A percentile compares a stretch with the other conserved stretches of the same genome.
These are phyloP conservation scores for Chouioia cunea DNA, from an alignment of 2,888 invertebrate species.

Conservation along the genomic window DNA sequence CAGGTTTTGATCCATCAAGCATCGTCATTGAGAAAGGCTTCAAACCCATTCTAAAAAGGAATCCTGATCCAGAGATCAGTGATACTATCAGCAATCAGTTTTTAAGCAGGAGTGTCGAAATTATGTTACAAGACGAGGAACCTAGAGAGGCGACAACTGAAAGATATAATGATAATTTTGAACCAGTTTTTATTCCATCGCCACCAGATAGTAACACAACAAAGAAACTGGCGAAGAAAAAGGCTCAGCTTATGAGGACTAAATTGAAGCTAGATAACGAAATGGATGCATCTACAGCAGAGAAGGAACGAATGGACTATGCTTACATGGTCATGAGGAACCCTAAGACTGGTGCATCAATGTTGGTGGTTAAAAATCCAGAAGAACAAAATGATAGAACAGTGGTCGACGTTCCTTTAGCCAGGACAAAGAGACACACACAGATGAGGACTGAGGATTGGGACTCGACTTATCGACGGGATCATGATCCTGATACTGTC, in stretches of 20 bases:
- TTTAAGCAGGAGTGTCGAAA: constrained; percentile 52
- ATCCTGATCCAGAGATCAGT: constrained; percentile 49
- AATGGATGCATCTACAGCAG: constrained; percentile 79
- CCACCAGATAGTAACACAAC: constrained; percentile 74
- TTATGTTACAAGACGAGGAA: constrained; percentile 20
- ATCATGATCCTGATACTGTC: constrained; percentile 38
- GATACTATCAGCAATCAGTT: constrained; percentile 43
- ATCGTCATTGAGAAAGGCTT: constrained; percentile 88
- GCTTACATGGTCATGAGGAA: constrained; percentile 74
- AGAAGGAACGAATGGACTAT: constrained; percentile 65
- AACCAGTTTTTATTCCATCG: constrained; percentile 86
- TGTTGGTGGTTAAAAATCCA: too few species aligned
- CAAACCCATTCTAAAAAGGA: constrained; percentile 79
- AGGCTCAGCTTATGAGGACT: constrained; percentile 32
- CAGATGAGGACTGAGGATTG: constrained; percentile 36
- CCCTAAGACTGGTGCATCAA: constrained; percentile 62
- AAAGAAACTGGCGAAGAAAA: constrained; percentile 58
- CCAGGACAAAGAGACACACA: constrained; percentile 54
- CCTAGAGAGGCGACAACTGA: not conserved
- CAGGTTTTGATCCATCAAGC: constrained; percentile 84
- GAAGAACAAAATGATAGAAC: constrained; percentile 69
- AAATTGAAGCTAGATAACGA: constrained; percentile 66
- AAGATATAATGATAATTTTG: constrained; percentile 73
- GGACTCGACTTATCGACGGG: constrained; percentile 32
- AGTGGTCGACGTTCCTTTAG: constrained; percentile 47